Evolutionary conservation across 2,888 invertebrate species (phyloP).

Genomic region (Fissipunctia ypsillon): DNA sequence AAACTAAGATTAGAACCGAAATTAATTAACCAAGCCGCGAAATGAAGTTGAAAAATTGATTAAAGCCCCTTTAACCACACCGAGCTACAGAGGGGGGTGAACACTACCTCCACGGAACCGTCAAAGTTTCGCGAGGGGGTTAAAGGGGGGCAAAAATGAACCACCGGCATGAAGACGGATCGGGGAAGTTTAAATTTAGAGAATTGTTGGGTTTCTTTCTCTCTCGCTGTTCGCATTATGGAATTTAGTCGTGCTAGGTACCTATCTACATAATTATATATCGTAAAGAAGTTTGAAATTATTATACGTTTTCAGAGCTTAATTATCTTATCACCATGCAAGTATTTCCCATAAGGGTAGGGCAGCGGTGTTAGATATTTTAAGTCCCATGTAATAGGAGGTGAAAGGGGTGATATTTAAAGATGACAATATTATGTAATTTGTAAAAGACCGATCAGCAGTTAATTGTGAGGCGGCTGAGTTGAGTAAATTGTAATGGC

Average conservation of each 20-base stretch:
- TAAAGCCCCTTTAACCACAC: slow-evolving; percentile 82
- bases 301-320: too few species aligned
- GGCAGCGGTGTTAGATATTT: too few species aligned
- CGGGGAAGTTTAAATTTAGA: slow-evolving; percentile 80
- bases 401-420: too few species aligned
- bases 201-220: slow-evolving; percentile 68
- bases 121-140: slow-evolving; percentile 78
- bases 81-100: slow-evolving; percentile 71
- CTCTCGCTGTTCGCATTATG: slow-evolving; percentile 22
- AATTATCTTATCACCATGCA: too few species aligned
- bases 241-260: slow-evolving; percentile 14
- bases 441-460: too few species aligned
- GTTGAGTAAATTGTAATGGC: too few species aligned
- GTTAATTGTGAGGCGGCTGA: too few species aligned
- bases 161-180: slow-evolving; percentile 79
- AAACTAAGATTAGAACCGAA: slow-evolving; percentile 68
- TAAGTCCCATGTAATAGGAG: not conserved
- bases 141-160: slow-evolving; percentile 78
- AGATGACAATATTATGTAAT: too few species aligned
- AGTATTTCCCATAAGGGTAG: not conserved
- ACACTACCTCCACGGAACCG: slow-evolving; percentile 79
- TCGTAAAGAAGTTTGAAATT: not conserved
- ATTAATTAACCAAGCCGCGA: slow-evolving; percentile 77
- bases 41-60: slow-evolving; percentile 88
- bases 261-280: not conserved